These are phyloP conservation scores for Cheilosia urbana DNA, from an alignment of 2,888 invertebrate species.

Conservation along the genomic window DNA sequence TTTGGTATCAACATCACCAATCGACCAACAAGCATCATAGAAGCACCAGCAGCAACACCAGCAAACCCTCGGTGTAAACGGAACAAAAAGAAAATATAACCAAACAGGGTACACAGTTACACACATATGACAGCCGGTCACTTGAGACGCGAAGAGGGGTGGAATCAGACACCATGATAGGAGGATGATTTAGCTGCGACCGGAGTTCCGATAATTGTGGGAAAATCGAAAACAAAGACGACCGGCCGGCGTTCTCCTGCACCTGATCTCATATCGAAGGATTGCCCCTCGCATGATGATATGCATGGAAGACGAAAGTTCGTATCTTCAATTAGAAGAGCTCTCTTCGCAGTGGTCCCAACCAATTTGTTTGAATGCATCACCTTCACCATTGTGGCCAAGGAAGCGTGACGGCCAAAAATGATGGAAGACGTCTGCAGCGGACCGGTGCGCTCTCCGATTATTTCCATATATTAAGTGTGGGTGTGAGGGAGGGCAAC, in stretches of 20 bases:
- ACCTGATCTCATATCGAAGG: constrained; percentile 46
- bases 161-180: constrained; percentile 53
- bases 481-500: constrained; percentile 21
- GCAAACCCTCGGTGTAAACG: constrained; percentile 51
- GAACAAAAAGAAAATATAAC: constrained; percentile 6
- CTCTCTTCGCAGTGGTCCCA: neutral
- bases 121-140: constrained; percentile 64
- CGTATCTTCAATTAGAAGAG: constrained; percentile 53
- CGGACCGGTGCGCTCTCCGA: constrained; percentile 70
- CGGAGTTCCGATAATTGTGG: constrained; percentile 59
- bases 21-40: constrained; percentile 34
- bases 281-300: constrained; percentile 31
- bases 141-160: constrained; percentile 48
- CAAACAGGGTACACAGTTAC: constrained; percentile 63
- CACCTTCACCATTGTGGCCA: constrained; percentile 21
- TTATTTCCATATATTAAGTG: constrained; percentile 59
- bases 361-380: neutral
- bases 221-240: constrained; percentile 66
- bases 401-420: constrained; percentile 55
- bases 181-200: constrained; percentile 9
- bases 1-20: constrained; percentile 54
- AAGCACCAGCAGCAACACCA: neutral
- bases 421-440: constrained; percentile 71
- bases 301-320: constrained; percentile 47
- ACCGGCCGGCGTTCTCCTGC: constrained; percentile 28